Evolutionary conservation across 2,797 vertebrate species (phyloP).

Genomic region (Hypotaenidia philippensis): DNA sequence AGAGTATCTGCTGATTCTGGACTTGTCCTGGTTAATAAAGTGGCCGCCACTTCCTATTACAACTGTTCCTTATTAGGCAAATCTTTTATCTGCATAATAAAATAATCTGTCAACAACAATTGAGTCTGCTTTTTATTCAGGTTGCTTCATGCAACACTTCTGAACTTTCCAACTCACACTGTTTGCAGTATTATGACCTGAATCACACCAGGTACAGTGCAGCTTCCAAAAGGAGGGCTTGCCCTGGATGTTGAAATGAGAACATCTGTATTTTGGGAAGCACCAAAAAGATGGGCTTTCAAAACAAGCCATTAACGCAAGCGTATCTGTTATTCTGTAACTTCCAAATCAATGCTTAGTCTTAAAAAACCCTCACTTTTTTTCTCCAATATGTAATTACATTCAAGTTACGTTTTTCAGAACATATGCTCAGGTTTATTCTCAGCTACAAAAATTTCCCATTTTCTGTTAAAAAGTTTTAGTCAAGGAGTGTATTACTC

Average conservation of each 20-base stretch:
- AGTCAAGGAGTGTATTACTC: neutral
- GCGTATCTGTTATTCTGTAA: neutral
- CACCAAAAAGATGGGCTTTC: neutral
- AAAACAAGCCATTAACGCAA: neutral
- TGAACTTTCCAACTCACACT: neutral
- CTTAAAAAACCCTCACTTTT: neutral
- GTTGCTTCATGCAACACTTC: neutral
- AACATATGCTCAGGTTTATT: neutral
- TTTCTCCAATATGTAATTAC: neutral
- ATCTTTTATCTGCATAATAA: neutral
- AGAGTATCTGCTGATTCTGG: neutral
- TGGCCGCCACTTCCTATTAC: neutral
- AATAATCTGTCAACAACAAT: neutral
- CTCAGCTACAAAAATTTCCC: neutral
- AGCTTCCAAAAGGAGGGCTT: fast-evolving
- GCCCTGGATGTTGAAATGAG: neutral
- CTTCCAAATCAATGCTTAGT: neutral
- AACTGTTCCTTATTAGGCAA: neutral
- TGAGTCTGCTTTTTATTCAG: neutral
- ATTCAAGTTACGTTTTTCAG: neutral
- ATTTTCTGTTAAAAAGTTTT: neutral
- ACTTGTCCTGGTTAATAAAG: neutral
- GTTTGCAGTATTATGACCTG: neutral
- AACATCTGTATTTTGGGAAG: neutral
- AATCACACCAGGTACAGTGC: neutral